These are phyloP conservation scores for Alligator mississippiensis DNA, from an alignment of 2,113 vertebrate genomes.

Conservation along the genomic window DNA sequence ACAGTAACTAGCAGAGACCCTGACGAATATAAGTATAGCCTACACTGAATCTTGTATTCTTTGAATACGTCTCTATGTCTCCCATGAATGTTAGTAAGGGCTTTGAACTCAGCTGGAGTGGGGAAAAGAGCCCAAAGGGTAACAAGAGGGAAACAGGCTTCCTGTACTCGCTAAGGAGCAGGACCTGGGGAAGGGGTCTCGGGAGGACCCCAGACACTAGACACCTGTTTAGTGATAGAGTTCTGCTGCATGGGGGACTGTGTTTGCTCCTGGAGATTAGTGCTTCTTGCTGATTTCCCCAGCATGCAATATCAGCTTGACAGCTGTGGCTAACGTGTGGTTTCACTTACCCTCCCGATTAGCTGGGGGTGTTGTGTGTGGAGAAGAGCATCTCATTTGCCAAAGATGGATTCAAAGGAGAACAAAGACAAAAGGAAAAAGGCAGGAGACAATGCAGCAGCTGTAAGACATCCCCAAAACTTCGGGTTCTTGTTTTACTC, in stretches of 20 bases:
- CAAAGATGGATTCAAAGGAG: not conserved
- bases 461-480: not conserved
- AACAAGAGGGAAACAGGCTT: not conserved
- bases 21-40: not conserved
- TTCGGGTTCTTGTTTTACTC: not conserved
- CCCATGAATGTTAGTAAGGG: not conserved
- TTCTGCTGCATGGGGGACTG: not conserved
- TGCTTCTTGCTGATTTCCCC: constrained; percentile 3
- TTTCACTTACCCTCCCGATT: constrained; percentile 59
- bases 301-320: constrained; percentile 58
- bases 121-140: not conserved
- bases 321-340: constrained; percentile 61
- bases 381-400: not conserved
- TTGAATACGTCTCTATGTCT: fast-evolving
- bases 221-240: constrained; percentile 2
- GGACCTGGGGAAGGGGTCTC: not conserved
- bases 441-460: not conserved
- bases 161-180: not conserved
- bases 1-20: constrained; percentile 25
- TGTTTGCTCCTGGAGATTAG: constrained; percentile 41
- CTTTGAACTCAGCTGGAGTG: not conserved
- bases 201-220: not conserved
- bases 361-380: not conserved
- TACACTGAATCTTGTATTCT: not conserved
- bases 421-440: not conserved